Evolutionary conservation across 2,113 vertebrate species (phyloP), one percentile per base, ranked within the genome.

Genomic region (Neotragus pygmaeus): DNA sequence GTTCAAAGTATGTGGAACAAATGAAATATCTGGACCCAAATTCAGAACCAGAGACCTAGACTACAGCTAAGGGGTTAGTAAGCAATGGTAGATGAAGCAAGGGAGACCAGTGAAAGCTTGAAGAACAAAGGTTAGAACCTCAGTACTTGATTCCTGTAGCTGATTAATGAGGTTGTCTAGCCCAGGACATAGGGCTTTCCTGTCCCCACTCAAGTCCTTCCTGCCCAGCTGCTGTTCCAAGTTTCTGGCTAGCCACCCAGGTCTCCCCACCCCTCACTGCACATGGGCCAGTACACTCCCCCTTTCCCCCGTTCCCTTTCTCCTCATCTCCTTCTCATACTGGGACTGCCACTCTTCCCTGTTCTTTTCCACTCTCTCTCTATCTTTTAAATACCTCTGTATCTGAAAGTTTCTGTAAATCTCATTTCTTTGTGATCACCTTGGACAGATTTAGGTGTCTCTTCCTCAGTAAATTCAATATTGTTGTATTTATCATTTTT

Each of bases 201-300:
- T 84, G 39, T 92, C 33, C 28, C 14, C 21, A 2, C 3, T 45
- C 10, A 60, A 39, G 55, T 33, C 39, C 36, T 82, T 85, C 12
- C 2, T 33, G 25, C 43, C 55, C 47, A 47, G 6, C 19, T 43
- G 33, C 19, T 64, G 12, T 57, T 95, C 27, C 39, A 16, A 64
- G 16, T 28, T 51, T 60, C 51, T 4, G 2, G 36, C 36, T 16
- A 39, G 25, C 9, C 36, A 8, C 13, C 51, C n/a, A 19, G 23
- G 23, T 39, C 21, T 2, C 39, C 7, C 1, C 10, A 9, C 2
- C 62, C 3, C 19, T 3, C 66, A 23, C 66, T n/a, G 8, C 10
- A 73, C 66, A 64, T 78, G 19, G n/a, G 15, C 28, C 15, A 11
- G 3, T 25, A 30, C 3, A 2, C 25, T 49, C 7, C 0, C 23